Evolutionary conservation across 2,888 invertebrate species (phyloP), one percentile per base, ranked within the genome.

Genomic region (Arrhopalites spinosus): DNA sequence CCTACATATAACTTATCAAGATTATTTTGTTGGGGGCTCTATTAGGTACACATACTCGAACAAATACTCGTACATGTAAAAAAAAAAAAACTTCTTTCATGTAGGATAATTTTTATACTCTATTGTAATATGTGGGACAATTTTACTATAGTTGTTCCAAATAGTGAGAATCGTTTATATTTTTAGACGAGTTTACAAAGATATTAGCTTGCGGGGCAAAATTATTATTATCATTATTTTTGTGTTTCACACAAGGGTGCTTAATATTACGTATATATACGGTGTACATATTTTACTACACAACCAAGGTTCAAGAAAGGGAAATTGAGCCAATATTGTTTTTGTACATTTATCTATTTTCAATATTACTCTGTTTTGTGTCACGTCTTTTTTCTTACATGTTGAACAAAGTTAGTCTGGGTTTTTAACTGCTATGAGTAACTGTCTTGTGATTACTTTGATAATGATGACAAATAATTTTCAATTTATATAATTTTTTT

Each of bases 191-290:
- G 36, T 36, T 36, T 11, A 36, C 36, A 36, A 17, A 13, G 17
- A 50, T 5, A 45, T 50, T 50, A 50, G 50, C 50, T 50, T 50
- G n/a, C 50, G 50, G 50, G 50, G 50, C 50, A n/a, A 50, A n/a
- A 36, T 36, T 11, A 36, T 43, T 63, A 29, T 63, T 29, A 63
- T 29, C 2, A 50, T 13, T 43, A 43, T 66, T 30, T 23, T n/a
- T 43, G 45, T 45, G 45, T 15, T n/a, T n/a, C 3, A 15, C 15
- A 8, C 27, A 63, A 63, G 30, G 63, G 63, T 27, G 63, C 63
- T 63, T 63, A 11, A 63, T 53, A 59, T 63, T 63, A 63, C 30
- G 63, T 63, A n/a, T n/a, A n/a, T n/a, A n/a, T n/a, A n/a, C n/a
- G n/a, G n/a, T n/a, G n/a, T n/a, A n/a, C n/a, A n/a, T n/a, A n/a